phyloP scores from a whole-genome alignment of 2,113 vertebrate genomes.

The human region GRCh38 chrX:87624001-87624500 shows the following conservation, averaged over 20 bases:
- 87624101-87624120: background rate
- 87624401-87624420: background rate
- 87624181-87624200: background rate
- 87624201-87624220: background rate
- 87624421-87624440: background rate
- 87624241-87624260: background rate
- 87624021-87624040: background rate
- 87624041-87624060: background rate
- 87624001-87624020: background rate
- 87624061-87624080: background rate
- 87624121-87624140: background rate
- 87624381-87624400: background rate
- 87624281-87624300: background rate
- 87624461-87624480: background rate
- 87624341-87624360: background rate
- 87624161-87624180: background rate
- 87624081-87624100: background rate
- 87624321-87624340: background rate
- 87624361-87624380: background rate
- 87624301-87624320: background rate
- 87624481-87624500: conserved; percentile 5
- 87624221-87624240: background rate
- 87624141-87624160: background rate
- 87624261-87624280: background rate
- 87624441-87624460: background rate